Base-by-base conservation (phyloP, 2,797 vertebrate species). In the Epinephelus awoara region DNA sequence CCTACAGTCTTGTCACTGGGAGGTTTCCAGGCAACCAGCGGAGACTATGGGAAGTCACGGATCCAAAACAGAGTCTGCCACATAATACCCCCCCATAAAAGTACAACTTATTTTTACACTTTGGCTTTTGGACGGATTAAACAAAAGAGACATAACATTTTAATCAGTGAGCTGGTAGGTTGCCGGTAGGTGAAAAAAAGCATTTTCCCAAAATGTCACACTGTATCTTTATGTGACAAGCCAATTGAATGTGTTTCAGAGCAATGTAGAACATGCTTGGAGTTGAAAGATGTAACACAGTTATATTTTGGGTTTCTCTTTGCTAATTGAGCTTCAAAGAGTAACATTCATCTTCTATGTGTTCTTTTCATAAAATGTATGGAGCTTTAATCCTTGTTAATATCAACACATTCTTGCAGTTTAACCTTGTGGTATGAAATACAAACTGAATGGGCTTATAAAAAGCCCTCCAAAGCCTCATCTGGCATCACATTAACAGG, bases 381-480 rank as follows among this genome's bases (percentile, higher is more conserved):
- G 18, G 25, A 34, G 5, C 49, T 23, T 55, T 52, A 38, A 72
- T 58, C 46, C 27, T 29, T 12, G 19, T 64, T 70, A 59, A 72
- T 51, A 68, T 69, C 19, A 51, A 68, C 46, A 61, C n/a, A 52
- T 65, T 66, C 21, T 55, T 46, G 12, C 23, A 6, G 18, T 25
- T 47, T 47, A 44, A 77, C 57, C 23, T 74, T 44, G 67, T 42
- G 54, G 21, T 56, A 46, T 62, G 19, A 51, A 59, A 74, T 10
- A 58, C 9, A 63, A 65, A 55, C 17, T 79, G 58, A 68, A 77
- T 67, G 76, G 72, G 17, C 3, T 46, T 8, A 57, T 63, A 79
- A 58, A 67, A 51, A 72, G 56, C 23, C 27, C 69, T 4, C 2
- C 66, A 61, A 13, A 57, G 19, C 18, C 52, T 76, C 46, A 21